Evolutionary conservation across 2,888 invertebrate genomes (phyloP), one percentile per base, ranked within the genome.

Genomic region (Lathronympha strigana): DNA sequence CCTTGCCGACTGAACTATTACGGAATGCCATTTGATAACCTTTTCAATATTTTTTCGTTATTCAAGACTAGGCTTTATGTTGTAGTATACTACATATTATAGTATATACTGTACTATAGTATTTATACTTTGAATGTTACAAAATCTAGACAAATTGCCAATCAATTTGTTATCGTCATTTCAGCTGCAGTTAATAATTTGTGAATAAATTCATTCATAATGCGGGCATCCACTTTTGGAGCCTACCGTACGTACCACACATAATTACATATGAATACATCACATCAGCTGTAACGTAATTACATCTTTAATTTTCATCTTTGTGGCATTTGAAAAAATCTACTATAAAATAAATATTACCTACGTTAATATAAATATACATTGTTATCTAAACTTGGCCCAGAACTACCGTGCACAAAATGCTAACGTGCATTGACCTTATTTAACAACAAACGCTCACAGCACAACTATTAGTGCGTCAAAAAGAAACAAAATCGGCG

Each of bases 1-100:
- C 47, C 47, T 47, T 47, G 3, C 47, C 47, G 23, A n/a, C 45
- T 45, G 45, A 45, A 47, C 47, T 47, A 47, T 47, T 47, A n/a
- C 23, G 23, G 23, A 47, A 47, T 47, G 47, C n/a, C 47, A 47
- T 47, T 47, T 47, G 6, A 13, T 47, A n/a, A 23, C 47, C 47
- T 47, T 47, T n/a, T n/a, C n/a, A n/a, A 23, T 4, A n/a, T n/a
- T 43, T 21, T 21, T 9, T 23, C 1, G 4, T n/a, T 25, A n/a
- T 23, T 25, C 3, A n/a, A 5, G 23, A 23, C 13, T 6, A 25
- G 5, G 1, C n/a, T 4, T 1, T n/a, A 31, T 31, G 9, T 33
- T 33, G 9, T 33, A 33, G n/a, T n/a, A n/a, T n/a, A n/a, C n/a
- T n/a, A n/a, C n/a, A n/a, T n/a, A n/a, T n/a, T n/a, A n/a, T n/a